Conservation (phyloP, 2,888 invertebrate species). For the Pantelozetes paolii region DNA sequence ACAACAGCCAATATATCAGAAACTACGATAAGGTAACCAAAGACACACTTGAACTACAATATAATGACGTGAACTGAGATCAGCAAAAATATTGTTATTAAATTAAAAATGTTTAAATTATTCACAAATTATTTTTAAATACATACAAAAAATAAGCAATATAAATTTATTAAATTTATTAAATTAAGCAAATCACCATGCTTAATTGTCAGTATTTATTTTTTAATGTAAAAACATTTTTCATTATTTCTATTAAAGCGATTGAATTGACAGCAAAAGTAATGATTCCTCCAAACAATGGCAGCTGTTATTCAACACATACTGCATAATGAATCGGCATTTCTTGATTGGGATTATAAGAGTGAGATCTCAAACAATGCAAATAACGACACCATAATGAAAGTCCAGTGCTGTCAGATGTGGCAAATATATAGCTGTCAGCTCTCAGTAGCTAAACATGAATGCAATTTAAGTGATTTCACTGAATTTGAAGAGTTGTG, state of each 20-base stretch:
- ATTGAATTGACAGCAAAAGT: not conserved
- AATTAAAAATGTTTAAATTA: too few species aligned
- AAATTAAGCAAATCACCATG: too few species aligned
- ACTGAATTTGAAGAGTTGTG: not conserved
- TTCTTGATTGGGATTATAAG: not conserved
- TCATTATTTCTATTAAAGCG: not conserved
- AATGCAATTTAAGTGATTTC: not conserved
- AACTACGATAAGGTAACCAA: too few species aligned
- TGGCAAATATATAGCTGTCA: not conserved
- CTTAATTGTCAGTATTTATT: too few species aligned
- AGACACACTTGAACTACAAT: too few species aligned
- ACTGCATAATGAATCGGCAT: not conserved
- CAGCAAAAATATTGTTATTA: too few species aligned
- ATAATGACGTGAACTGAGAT: too few species aligned
- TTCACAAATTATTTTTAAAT: too few species aligned
- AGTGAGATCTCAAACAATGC: not conserved
- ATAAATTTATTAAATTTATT: not conserved
- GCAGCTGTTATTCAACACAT: not conserved
- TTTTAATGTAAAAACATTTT: not conserved
- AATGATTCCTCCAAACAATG: constrained; percentile 1
- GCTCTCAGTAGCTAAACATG: not conserved
- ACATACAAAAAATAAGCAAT: too few species aligned
- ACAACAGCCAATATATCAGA: too few species aligned
- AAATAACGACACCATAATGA: not conserved
- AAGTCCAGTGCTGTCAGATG: not conserved